phyloP scores from a whole-genome alignment of 2,888 invertebrate genomes.

The Acanthoscelides obtectus region DNA sequence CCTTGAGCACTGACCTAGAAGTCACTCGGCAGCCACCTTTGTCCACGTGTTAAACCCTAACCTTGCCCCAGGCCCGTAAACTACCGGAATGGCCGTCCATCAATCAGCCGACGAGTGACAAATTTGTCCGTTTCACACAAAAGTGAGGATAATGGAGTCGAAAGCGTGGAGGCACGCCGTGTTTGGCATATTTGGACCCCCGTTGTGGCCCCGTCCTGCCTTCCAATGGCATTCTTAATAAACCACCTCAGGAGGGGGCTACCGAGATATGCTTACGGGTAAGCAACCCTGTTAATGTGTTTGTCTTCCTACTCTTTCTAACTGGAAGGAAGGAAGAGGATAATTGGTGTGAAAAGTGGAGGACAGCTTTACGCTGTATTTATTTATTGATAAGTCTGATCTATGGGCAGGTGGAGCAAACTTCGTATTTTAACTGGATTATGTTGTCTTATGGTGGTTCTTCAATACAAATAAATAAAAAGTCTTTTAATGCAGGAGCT shows the following conservation, averaged over 20 bases:
- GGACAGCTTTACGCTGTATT: too few species aligned
- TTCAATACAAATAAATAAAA: too few species aligned
- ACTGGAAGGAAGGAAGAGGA: neutral
- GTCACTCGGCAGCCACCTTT: neutral
- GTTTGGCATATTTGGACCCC: slow-evolving; percentile 11
- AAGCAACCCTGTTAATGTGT: neutral
- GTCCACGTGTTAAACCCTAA: neutral
- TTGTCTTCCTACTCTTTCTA: neutral
- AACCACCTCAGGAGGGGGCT: neutral
- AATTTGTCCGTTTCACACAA: slow-evolving; percentile 24
- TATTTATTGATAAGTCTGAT: too few species aligned
- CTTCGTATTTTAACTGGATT: too few species aligned
- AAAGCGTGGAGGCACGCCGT: slow-evolving; percentile 12
- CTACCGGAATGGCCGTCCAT: slow-evolving; percentile 19
- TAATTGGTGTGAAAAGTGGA: neutral
- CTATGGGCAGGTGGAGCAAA: too few species aligned
- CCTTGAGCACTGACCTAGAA: neutral
- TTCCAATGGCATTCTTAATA: neutral
- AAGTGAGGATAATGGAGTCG: slow-evolving; percentile 17
- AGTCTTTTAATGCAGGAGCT: too few species aligned
- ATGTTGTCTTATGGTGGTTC: too few species aligned
- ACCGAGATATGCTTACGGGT: neutral
- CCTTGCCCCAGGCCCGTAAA: neutral
- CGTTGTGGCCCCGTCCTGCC: neutral
- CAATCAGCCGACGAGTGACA: slow-evolving; percentile 24